These are phyloP conservation scores for Triplophysa dalaica DNA, from an alignment of 2,113 vertebrate genomes.

Conservation along the genomic window DNA sequence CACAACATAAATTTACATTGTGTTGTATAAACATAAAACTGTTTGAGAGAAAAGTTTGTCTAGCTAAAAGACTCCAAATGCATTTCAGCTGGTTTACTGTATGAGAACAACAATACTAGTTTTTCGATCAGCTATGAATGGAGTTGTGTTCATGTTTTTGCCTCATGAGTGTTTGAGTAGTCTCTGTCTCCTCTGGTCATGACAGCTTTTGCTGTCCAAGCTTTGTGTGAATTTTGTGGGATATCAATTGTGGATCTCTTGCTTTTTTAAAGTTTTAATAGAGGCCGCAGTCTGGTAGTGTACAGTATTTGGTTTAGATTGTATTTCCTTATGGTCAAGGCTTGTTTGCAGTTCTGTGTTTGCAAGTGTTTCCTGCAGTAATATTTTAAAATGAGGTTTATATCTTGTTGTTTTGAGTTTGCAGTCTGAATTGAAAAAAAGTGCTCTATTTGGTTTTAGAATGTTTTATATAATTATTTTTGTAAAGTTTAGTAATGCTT, in stretches of 20 bases:
- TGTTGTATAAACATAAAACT: background rate
- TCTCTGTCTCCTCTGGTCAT: conserved; percentile 61
- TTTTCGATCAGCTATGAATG: background rate
- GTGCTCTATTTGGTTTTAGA: too few relatives aligned
- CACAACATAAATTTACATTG: background rate
- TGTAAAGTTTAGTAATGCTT: too few relatives aligned
- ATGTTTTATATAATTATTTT: too few relatives aligned
- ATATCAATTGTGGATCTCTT: conserved; percentile 3
- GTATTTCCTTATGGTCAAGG: background rate
- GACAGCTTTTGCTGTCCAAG: conserved; percentile 63
- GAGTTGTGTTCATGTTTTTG: conserved; percentile 14
- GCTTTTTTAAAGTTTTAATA: conserved; percentile 28
- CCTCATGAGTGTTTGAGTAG: conserved; percentile 56
- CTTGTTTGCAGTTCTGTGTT: conserved; percentile 15
- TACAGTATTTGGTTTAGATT: background rate
- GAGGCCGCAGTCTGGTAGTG: background rate
- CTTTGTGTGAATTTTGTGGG: conserved; percentile 46
- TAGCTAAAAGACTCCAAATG: background rate
- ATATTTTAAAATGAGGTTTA: too few relatives aligned
- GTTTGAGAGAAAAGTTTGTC: background rate
- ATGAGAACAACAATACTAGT: background rate
- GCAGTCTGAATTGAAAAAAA: too few relatives aligned
- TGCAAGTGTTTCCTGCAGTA: too few relatives aligned
- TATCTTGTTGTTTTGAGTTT: too few relatives aligned
- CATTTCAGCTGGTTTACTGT: background rate